Percentiles rank a stretch among this genome's conserved stretches.
Evolutionary conservation across 2,888 invertebrate species (phyloP).

Genomic region (Hirtodrosophila alboralis): DNA sequence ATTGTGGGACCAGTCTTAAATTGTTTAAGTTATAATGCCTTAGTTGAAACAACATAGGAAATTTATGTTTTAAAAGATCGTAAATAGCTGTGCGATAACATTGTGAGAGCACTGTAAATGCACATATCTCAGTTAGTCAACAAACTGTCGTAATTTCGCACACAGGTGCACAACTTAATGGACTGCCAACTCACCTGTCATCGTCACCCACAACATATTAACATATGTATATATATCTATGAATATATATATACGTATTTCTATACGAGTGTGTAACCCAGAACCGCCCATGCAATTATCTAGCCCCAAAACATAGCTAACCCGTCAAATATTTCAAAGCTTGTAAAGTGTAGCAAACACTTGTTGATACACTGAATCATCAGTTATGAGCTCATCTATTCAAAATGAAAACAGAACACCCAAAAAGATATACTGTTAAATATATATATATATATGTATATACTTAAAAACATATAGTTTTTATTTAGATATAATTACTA

Average conservation of each 20-base stretch:
- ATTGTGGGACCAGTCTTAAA: no score
- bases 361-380: conserved; percentile 42
- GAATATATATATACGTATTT: not conserved
- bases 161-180: conserved; percentile 36
- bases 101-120: no score
- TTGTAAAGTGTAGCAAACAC: conserved; percentile 34
- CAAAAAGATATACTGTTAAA: conserved; percentile 6
- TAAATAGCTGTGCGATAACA: no score
- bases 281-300: conserved; percentile 43
- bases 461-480: conserved; percentile 1
- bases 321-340: conserved; percentile 13
- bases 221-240: not conserved
- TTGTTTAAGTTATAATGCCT: no score
- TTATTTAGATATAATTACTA: conserved; percentile 21
- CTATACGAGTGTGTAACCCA: conserved; percentile 6
- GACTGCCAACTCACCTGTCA: conserved; percentile 16
- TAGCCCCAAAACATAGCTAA: conserved; percentile 10
- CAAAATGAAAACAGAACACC: conserved; percentile 10
- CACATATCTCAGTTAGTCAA: not conserved
- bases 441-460: not conserved
- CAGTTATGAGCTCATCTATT: conserved; percentile 43
- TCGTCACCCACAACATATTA: conserved; percentile 7
- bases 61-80: no score
- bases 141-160: conserved; percentile 26
- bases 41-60: no score